Evolutionary conservation across 2,113 vertebrate genomes (phyloP), one percentile per base, ranked within the genome.

Genomic region (Brachyhypopomus occidentalis): DNA sequence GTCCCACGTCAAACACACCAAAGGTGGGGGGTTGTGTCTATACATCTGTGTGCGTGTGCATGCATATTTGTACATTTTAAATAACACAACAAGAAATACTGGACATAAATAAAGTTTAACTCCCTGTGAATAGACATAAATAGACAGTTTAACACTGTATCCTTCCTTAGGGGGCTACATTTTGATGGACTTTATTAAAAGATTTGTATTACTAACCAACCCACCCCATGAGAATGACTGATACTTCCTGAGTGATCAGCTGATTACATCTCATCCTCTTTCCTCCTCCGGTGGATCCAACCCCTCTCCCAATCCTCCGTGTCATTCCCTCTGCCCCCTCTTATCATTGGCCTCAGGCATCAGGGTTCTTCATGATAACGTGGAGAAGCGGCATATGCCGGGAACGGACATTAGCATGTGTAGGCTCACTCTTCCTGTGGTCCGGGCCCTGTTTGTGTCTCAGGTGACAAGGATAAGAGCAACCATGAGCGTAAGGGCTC

Each of bases 401-500:
- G 12, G 45, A 52, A 14, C 14, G 45, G 45, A 52, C 45, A 2
- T 52, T 52, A 9, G 45, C 12, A 14, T 14, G 5, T 52, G 45
- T 12, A 52, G 1, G 12, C 77, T 59, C 75, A 20, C 14, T 38
- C 22, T 66, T 62, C 30, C 27, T 52, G 45, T 48, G 6, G 11
- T 48, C n/a, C 56, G 41, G 41, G 41, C 41, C 45, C 56, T n/a
- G 1, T 75, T 20, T 41, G 17, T 38, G n/a, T 22, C 66, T 81
- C 59, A 92, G 91, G 14, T 72, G 91, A 92, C 6, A 90, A 87
- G 79, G 91, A 91, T 7, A 91, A 88, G 79, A 63, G 7, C 83
- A 82, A 38, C 12, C 45, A 0, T 2, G 91, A 91, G 4, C 80
- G 90, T 4, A 93, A 90, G 71, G 23, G n/a, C 30, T 60, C 66